Conservation (phyloP, 2,113 vertebrate species). For the Dasypus novemcinctus region DNA sequence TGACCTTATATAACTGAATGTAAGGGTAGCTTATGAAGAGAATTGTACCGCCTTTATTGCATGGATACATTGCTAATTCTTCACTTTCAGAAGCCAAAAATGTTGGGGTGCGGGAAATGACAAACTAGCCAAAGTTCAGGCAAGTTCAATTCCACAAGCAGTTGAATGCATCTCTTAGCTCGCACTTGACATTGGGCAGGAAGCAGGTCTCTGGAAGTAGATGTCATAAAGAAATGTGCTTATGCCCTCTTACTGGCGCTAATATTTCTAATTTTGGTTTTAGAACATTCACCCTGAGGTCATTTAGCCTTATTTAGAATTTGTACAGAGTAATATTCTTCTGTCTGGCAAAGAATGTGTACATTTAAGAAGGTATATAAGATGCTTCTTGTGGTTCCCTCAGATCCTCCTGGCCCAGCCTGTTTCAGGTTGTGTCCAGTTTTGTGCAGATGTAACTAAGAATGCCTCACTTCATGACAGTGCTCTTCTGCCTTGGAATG, state of each 20-base stretch:
- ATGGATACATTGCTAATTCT: conserved; percentile 38
- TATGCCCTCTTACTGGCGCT: neutral
- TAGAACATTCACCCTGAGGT: neutral
- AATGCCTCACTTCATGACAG: neutral
- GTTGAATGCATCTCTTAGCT: neutral
- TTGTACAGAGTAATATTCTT: neutral
- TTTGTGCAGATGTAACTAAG: neutral
- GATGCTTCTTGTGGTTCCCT: neutral
- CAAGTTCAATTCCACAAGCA: neutral
- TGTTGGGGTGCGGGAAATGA: neutral
- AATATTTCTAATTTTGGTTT: conserved; percentile 32
- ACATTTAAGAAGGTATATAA: neutral
- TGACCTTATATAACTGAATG: conserved; percentile 32
- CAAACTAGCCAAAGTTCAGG: neutral
- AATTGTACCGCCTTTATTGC: conserved; percentile 1
- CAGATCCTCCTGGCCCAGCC: neutral
- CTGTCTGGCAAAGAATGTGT: neutral
- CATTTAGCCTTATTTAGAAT: conserved; percentile 23
- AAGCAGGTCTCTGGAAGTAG: conserved; percentile 40
- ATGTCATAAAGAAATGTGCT: neutral
- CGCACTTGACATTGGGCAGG: neutral
- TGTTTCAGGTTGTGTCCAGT: neutral
- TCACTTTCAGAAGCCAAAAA: conserved; percentile 17
- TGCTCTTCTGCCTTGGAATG: neutral
- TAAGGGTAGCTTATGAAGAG: conserved; percentile 58